A percentile compares a stretch with the other conserved stretches of the same genome.
Evolutionary conservation across 2,113 vertebrate genomes (phyloP).

Genomic region (Sakesphorus luctuosus): DNA sequence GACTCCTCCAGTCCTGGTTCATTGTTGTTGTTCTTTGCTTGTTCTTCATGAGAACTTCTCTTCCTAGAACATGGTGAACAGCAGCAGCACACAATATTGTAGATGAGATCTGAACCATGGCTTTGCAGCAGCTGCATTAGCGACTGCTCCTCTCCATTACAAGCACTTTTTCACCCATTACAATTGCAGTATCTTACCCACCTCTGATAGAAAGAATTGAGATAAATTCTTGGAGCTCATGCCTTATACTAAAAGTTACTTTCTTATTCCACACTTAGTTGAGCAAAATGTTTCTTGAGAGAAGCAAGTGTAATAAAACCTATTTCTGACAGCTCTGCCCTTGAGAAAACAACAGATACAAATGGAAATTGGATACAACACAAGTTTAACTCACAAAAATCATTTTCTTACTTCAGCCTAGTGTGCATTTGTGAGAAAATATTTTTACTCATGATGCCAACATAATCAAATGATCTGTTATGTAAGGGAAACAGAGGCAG

Average conservation of each 20-base stretch:
- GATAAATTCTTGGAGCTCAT: background rate
- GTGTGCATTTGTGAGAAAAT: background rate
- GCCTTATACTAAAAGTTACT: background rate
- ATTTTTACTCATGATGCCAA: background rate
- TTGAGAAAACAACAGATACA: background rate
- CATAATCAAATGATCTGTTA: background rate
- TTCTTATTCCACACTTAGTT: background rate
- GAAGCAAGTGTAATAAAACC: background rate
- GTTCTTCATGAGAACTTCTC: background rate
- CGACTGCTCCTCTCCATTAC: accelerated
- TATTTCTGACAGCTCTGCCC: background rate
- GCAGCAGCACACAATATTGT: background rate
- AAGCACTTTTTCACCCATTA: background rate
- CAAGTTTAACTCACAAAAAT: background rate
- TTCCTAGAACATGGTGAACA: background rate
- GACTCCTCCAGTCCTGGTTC: background rate
- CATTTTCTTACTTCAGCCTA: background rate
- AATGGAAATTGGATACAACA: background rate
- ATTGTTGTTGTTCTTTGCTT: background rate
- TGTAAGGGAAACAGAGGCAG: background rate
- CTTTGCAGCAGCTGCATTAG: background rate
- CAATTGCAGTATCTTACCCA: background rate
- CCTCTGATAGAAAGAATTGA: background rate
- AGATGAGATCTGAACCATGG: background rate
- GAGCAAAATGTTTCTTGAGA: background rate